Evolutionary conservation across 2,797 vertebrate species (phyloP), one percentile per base, ranked within the genome.

Genomic region (Hypotaenidia philippensis): DNA sequence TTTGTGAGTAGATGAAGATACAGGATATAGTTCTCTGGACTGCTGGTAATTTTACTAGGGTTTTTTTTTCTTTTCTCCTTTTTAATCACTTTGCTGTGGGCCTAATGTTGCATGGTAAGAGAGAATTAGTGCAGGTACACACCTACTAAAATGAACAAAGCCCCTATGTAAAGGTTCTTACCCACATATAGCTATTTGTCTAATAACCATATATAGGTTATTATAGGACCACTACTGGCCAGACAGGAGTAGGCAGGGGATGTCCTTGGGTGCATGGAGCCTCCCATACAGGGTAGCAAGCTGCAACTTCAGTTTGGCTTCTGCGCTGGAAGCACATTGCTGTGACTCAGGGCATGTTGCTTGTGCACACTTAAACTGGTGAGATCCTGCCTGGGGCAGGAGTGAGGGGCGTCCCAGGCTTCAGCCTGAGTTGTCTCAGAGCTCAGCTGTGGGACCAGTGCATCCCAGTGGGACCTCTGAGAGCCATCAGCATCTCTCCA

Each of bases 331-430:
- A 38, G 20, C 19, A 13, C 18, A 1, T 0, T 21, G 17, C 31
- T 40, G 38, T 9, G 20, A 59, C 29, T 11, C 32, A 0, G 15
- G 64, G 29, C 0, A 0, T 2, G 8, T 10, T 29, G 7, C 5
- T 8, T 2, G 13, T 23, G 22, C 47, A 45, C 14, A 4, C 7
- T 45, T 7, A 29, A 31, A 60, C 38, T 0, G 0, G 8, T 41
- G 50, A 1, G 1, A 14, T 36, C n/a, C 45, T 70, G 22, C 38
- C 38, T n/a, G 65, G 50, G 25, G 20, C 17, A 63, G 60, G n/a
- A 69, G 32, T 3, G 25, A 29, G 40, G 15, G 47, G 17, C 36
- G 31, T 27, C 16, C 7, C 11, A 6, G 45, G 61, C 34, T 66
- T 13, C 31, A 21, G 9, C 22, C 11, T 1, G 1, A 6, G 3